A percentile compares a stretch with the other conserved stretches of the same genome.
These are phyloP conservation scores for Porites lutea DNA, from an alignment of 64 coral and sea anemone genomes.

Conservation along the genomic window DNA sequence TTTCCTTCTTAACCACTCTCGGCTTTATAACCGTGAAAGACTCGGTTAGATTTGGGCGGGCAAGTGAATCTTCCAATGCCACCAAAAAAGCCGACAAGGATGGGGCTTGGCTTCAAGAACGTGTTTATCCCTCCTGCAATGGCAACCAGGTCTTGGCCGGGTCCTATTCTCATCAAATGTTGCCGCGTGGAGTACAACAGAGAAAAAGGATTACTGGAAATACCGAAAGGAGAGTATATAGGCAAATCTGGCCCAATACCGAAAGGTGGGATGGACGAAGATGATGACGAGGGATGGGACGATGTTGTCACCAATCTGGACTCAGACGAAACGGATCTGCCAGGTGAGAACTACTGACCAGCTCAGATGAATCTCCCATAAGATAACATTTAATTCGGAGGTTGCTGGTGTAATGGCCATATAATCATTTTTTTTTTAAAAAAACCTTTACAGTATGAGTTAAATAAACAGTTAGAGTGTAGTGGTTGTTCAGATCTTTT, in stretches of 20 bases:
- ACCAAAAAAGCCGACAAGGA: background rate
- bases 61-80: background rate
- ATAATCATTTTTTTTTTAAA: no score
- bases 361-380: background rate
- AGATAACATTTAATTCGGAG: no score
- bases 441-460: no score
- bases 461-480: no score
- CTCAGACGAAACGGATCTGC: background rate
- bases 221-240: background rate
- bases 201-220: background rate
- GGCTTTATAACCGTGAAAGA: no score
- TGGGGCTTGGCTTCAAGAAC: background rate
- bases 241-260: background rate
- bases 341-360: background rate
- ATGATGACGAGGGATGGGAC: no score
- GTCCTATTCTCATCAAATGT: slow-evolving; percentile 6
- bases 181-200: background rate
- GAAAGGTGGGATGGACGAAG: no score
- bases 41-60: background rate
- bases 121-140: background rate
- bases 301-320: background rate
- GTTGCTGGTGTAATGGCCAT: no score
- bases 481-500: no score
- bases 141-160: background rate
- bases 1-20: no score